Conservation (phyloP, 1,140 invertebrate species). For the Carcinoscorpius rotundicauda region DNA sequence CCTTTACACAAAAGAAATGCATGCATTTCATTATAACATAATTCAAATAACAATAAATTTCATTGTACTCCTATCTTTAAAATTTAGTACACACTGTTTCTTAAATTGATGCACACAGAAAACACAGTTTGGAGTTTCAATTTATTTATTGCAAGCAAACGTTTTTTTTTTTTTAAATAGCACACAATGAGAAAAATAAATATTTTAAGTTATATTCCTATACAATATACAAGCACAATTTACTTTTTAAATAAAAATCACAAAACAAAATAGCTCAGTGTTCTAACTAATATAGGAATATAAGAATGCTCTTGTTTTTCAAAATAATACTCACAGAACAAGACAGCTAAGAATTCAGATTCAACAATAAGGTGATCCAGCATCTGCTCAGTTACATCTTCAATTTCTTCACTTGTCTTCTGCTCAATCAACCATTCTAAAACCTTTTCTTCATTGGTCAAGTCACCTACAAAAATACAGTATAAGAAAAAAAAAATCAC, state of each 20-base stretch:
- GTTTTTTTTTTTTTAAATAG: too few relatives aligned
- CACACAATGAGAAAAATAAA: too few relatives aligned
- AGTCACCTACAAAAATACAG: slow-evolving; percentile 21
- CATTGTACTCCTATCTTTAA: too few relatives aligned
- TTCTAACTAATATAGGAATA: background rate
- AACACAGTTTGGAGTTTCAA: too few relatives aligned
- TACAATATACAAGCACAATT: background rate
- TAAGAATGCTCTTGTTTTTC: background rate
- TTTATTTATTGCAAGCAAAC: too few relatives aligned
- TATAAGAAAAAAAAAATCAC: background rate
- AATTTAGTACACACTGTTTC: too few relatives aligned
- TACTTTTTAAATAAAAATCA: background rate
- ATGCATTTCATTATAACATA: too few relatives aligned
- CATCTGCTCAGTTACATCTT: slow-evolving; percentile 90
- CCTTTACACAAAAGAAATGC: too few relatives aligned
- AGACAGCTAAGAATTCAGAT: slow-evolving; percentile 73
- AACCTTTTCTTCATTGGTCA: slow-evolving; percentile 29
- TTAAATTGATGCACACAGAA: too few relatives aligned
- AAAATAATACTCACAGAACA: slow-evolving; percentile 65
- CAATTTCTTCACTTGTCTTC: slow-evolving; percentile 76
- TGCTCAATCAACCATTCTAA: slow-evolving; percentile 29
- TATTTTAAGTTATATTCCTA: too few relatives aligned
- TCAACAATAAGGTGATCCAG: slow-evolving; percentile 76
- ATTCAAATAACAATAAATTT: too few relatives aligned
- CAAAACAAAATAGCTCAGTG: background rate